These are phyloP conservation scores for Smittia aterrima DNA, from an alignment of 2,888 invertebrate genomes.

Conservation along the genomic window DNA sequence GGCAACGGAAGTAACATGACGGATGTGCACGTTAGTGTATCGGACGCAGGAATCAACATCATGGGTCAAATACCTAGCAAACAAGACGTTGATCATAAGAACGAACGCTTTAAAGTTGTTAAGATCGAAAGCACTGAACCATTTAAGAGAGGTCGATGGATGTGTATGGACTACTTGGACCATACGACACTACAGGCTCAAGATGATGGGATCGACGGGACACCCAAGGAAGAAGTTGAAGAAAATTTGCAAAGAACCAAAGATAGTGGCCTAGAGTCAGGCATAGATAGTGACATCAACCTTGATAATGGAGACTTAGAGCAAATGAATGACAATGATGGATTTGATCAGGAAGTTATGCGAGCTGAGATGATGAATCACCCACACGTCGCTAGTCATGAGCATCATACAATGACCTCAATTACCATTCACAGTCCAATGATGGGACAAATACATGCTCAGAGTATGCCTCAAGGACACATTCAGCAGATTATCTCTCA, in stretches of 20 bases:
- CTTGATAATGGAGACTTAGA: conserved; percentile 27
- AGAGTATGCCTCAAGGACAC: conserved; percentile 59
- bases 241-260: background rate
- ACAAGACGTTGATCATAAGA: conserved; percentile 62
- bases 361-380: conserved; percentile 16
- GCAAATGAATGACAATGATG: conserved; percentile 32
- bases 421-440: conserved; percentile 52
- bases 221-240: background rate
- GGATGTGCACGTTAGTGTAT: conserved; percentile 63
- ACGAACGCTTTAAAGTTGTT: conserved; percentile 88
- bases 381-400: background rate
- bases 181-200: conserved; percentile 62
- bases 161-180: conserved; percentile 91
- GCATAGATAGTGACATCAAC: background rate
- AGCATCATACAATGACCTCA: conserved; percentile 56
- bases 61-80: conserved; percentile 56
- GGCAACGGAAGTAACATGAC: conserved; percentile 51
- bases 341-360: conserved; percentile 26
- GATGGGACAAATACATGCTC: conserved; percentile 52
- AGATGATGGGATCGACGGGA: conserved; percentile 37
- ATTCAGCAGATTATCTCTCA: conserved; percentile 58
- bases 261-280: conserved; percentile 2
- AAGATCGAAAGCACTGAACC: conserved; percentile 96
- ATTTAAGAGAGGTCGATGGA: conserved; percentile 88
- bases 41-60: conserved; percentile 43